Percentiles rank a stretch among this genome's conserved stretches.
phyloP scores from a whole-genome alignment of 2,113 vertebrate species.

The Misgurnus anguillicaudatus region DNA sequence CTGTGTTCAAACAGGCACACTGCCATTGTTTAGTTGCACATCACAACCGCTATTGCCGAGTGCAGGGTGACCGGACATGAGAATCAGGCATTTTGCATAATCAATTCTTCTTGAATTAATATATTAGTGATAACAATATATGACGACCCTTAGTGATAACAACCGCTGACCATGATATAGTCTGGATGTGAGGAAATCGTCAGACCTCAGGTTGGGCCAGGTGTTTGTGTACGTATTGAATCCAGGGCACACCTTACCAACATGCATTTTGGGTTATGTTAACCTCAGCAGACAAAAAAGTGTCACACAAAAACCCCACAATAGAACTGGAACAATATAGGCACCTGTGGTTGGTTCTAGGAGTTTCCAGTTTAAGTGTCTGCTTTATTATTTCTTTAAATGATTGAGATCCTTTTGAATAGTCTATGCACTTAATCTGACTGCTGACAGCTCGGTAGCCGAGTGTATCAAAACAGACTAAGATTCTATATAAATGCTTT shows the following conservation, averaged over 20 bases:
- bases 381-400: conserved; percentile 15
- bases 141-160: too few species aligned
- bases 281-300: conserved; percentile 12
- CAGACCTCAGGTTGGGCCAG: conserved; percentile 15
- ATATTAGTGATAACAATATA: too few species aligned
- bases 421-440: conserved; percentile 3
- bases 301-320: conserved; percentile 22
- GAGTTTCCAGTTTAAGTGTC: conserved; percentile 10
- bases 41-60: background rate
- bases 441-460: background rate
- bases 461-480: conserved; percentile 1
- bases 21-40: background rate
- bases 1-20: background rate
- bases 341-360: conserved; percentile 20
- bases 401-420: conserved; percentile 9
- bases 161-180: background rate
- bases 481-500: background rate
- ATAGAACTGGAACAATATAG: background rate
- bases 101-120: background rate
- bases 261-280: conserved; percentile 34
- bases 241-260: conserved; percentile 42
- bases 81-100: background rate
- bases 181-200: background rate
- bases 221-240: conserved; percentile 22
- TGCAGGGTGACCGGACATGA: background rate